phyloP scores from a whole-genome alignment of 2,797 vertebrate species.

The Eulemur mongoz region DNA sequence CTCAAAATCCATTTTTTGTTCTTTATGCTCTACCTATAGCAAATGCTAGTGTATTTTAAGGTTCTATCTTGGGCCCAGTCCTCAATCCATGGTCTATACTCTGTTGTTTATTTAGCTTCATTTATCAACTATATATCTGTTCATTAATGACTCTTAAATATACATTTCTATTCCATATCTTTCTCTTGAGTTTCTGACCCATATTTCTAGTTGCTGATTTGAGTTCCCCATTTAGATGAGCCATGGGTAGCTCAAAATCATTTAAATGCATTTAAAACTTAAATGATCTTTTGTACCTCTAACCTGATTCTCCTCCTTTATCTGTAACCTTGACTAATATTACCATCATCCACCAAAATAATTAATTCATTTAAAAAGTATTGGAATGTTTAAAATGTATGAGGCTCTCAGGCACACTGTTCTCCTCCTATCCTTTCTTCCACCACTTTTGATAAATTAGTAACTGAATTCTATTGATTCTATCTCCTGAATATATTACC shows the following conservation, averaged over 20 bases:
- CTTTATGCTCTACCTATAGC: not conserved
- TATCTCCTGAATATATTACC: not conserved
- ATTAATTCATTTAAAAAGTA: conserved; percentile 11
- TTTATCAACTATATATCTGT: not conserved
- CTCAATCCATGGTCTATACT: not conserved
- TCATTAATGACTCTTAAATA: not conserved
- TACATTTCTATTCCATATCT: not conserved
- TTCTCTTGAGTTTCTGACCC: not conserved
- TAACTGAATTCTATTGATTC: not conserved
- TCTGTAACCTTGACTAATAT: not conserved
- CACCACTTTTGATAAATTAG: not conserved
- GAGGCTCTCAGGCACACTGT: not conserved
- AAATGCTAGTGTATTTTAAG: not conserved
- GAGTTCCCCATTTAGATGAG: not conserved
- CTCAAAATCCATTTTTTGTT: not conserved
- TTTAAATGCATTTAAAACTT: not conserved
- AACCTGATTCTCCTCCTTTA: not conserved
- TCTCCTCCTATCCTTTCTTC: not conserved
- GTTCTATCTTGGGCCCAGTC: not conserved
- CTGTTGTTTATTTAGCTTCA: not conserved
- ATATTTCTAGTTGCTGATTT: conserved; percentile 31
- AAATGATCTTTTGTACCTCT: not conserved
- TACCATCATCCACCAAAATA: not conserved
- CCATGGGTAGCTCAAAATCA: not conserved
- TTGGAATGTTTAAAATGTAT: not conserved